Evolutionary conservation across 2,113 vertebrate species (phyloP).

Genomic region (Psittacus erithacus): DNA sequence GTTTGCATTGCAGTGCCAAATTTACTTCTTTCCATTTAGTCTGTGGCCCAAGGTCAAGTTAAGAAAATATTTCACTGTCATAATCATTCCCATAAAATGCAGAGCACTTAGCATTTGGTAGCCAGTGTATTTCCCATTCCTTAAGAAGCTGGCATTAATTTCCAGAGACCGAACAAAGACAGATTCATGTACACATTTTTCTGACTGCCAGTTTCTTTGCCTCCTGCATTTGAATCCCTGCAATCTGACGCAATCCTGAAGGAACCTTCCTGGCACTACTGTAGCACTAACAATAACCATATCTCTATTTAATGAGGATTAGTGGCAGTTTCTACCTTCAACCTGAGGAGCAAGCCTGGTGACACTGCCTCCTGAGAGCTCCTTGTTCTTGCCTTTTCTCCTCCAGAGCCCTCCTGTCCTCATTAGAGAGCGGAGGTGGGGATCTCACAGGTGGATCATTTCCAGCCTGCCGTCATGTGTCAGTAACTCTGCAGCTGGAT

Average conservation of each 20-base stretch:
- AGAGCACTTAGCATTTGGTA: conserved; percentile 40
- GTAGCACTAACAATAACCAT: neutral
- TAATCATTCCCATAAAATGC: conserved; percentile 48
- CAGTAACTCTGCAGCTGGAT: neutral
- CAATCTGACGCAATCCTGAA: neutral
- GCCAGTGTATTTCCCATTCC: conserved; percentile 33
- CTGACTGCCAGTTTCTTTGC: neutral
- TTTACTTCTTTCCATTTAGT: conserved; percentile 44
- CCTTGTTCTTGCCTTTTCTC: neutral
- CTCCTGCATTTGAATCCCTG: neutral
- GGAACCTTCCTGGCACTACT: neutral
- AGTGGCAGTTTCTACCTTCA: neutral
- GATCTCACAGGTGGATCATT: neutral
- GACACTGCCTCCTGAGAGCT: neutral
- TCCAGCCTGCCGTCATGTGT: neutral
- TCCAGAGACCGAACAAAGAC: conserved; percentile 33
- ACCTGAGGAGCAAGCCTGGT: neutral
- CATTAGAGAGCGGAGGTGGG: neutral
- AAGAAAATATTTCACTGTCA: conserved; percentile 55
- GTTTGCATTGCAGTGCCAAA: conserved; percentile 28
- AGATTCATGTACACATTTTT: neutral
- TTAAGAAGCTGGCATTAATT: conserved; percentile 46
- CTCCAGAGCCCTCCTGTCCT: fast-evolving
- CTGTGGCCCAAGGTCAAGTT: conserved; percentile 39
- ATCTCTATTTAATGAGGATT: neutral